Base-by-base conservation (phyloP, 2,888 invertebrate species). In the Andrena praecox region DNA sequence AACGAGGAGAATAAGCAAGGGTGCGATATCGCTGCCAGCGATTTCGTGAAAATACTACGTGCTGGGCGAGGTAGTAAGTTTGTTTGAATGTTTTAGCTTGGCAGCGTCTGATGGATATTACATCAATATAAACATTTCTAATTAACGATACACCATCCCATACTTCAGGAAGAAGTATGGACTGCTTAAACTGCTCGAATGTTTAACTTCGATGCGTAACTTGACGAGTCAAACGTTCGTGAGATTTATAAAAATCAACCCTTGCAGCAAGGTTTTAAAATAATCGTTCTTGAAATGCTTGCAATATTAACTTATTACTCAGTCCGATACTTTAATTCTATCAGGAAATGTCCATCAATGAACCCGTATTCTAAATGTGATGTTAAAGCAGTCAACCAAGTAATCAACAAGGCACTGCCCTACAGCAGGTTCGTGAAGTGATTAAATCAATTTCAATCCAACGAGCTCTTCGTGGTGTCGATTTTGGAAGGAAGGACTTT, bases 331-430 rank as follows among this genome's bases (percentile, higher is more conserved):
- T 8, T 52, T 7, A 20, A 52, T 20, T 52, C 8, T 52, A 7
- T 20, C 52, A 3, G 24, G 12, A 10, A 24, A 56, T 20, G 4
- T 56, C 24, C 12, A 27, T 27, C 56, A 24, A 56, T 8, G 56
- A 56, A 56, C 56, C 27, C 10, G 8, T 27, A 12, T 27, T 24
- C 56, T 2, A 12, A 64, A 27, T 33, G 68, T 54, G 24, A 52
- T 31, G 20, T 50, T 33, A 0, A 63, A 10, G 8, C 7, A 29
- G 20, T 42, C 27, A n/a, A 52, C 60, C 54, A 35, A 20, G 24
- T 33, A 66, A 50, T 48, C 54, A 63, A 74, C 63, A 62, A 56
- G 27, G 56, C 82, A 83, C 82, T 83, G 82, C 82, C 82, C 52
- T 54, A 60, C 54, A 29, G 27, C 16, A 10, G n/a, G 27, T 16